Base-by-base conservation (phyloP, 2,888 invertebrate species). In the Pherbina coryleti region DNA sequence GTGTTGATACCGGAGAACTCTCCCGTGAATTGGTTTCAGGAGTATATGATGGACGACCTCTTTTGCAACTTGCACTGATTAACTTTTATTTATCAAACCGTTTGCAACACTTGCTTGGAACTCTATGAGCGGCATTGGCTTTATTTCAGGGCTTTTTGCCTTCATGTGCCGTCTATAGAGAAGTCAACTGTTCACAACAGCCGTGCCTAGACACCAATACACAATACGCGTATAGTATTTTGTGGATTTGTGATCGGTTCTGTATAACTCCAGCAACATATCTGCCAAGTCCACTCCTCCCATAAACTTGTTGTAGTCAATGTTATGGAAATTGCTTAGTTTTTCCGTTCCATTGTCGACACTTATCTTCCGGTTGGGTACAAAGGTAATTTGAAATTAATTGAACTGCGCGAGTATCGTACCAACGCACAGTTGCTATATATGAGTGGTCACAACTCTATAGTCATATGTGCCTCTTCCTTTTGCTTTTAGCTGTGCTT, bases 391-490 rank as follows among this genome's bases (percentile, higher is more conserved):
- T n/a, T n/a, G n/a, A n/a, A n/a, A n/a, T n/a, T 4, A 77, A 64
- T 34, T 62, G 64, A 34, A 73, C 55, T 9, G 28, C 1, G n/a
- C 22, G 60, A 34, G 37, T 53, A 19, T 77, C 77, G 25, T 49
- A 72, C 71, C 64, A 77, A 25, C 66, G 37, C 7, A 60, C 19
- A 37, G 66, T 60, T 11, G 19, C 57, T 34, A 77, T 22, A 44
- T 72, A 57, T 77, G 55, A 37, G n/a, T 64, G 11, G 11, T 8
- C 55, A 64, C 64, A 7, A 34, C 53, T 44, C 37, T 77, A 25
- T 53, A 66, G 17, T 64, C 72, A 31, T 71, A 64, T 19, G 77
- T 19, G n/a, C n/a, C n/a, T n/a, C n/a, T n/a, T n/a, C n/a, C n/a
- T n/a, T n/a, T n/a, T n/a, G n/a, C n/a, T n/a, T n/a, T n/a, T n/a